These are phyloP conservation scores for Neolamprologus fasciatus DNA, from an alignment of 2,113 vertebrate species.

Conservation along the genomic window DNA sequence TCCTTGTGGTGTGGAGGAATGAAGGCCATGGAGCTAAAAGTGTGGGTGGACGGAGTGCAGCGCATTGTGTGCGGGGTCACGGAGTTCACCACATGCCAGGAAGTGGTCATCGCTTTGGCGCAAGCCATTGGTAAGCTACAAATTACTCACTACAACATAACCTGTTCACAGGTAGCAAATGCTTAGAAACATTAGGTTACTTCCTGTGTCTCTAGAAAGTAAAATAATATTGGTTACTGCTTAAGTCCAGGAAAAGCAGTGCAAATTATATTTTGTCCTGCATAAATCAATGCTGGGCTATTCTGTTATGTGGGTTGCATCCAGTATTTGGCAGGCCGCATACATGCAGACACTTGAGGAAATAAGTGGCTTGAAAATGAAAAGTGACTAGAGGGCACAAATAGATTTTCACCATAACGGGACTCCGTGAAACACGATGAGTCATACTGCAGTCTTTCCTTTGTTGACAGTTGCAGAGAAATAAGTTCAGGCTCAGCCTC, in stretches of 20 bases:
- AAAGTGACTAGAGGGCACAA: slow-evolving; percentile 34
- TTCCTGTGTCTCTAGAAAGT: background rate
- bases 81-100: slow-evolving; percentile 94
- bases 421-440: slow-evolving; percentile 18
- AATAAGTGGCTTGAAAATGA: slow-evolving; percentile 48
- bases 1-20: slow-evolving; percentile 50
- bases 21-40: slow-evolving; percentile 93
- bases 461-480: slow-evolving; percentile 15
- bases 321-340: background rate
- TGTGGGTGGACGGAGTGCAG: slow-evolving; percentile 97
- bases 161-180: background rate
- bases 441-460: slow-evolving; percentile 31
- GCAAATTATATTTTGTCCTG: background rate
- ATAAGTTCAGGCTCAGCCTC: background rate
- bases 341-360: slow-evolving; percentile 4
- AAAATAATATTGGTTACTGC: background rate
- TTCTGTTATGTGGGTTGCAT: background rate
- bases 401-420: slow-evolving; percentile 32
- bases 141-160: background rate
- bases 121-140: slow-evolving; percentile 89
- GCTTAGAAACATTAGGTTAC: background rate
- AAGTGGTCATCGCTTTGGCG: slow-evolving; percentile 94
- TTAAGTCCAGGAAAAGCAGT: background rate
- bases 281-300: background rate
- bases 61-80: slow-evolving; percentile 95